These are phyloP conservation scores for Ctenoplectra terminalis DNA, from an alignment of 1,140 invertebrate species.

Conservation along the genomic window DNA sequence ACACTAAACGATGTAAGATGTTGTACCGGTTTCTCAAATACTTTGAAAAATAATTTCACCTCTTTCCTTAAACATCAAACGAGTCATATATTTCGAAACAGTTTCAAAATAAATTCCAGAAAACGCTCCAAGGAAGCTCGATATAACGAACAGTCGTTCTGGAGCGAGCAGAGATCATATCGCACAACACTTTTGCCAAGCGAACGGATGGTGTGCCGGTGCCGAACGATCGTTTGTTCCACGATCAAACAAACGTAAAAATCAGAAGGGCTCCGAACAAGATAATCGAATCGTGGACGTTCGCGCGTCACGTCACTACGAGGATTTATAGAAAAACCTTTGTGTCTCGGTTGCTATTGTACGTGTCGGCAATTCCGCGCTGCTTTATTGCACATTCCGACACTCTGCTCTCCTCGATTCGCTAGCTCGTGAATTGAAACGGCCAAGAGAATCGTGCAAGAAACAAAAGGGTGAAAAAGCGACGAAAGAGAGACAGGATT, in stretches of 20 bases:
- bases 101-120: not conserved
- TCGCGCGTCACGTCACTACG: conserved; percentile 50
- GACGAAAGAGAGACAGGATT: not conserved
- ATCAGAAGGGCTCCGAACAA: conserved; percentile 16
- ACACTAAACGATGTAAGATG: too few species aligned
- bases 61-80: too few species aligned
- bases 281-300: conserved; percentile 52
- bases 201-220: not conserved
- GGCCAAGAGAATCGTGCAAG: conserved; percentile 6
- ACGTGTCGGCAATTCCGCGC: conserved; percentile 29
- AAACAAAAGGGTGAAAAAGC: conserved; percentile 17
- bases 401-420: conserved; percentile 49
- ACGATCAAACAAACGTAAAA: conserved; percentile 18
- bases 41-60: too few species aligned
- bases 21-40: too few species aligned
- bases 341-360: conserved; percentile 52
- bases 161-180: not conserved
- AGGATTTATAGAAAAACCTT: conserved; percentile 66
- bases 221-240: not conserved
- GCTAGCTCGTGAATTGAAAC: conserved; percentile 3
- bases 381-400: conserved; percentile 67
- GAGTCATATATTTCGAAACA: too few species aligned
- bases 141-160: not conserved
- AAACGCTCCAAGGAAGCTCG: not conserved
- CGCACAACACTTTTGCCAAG: not conserved